Base-by-base conservation (phyloP, 1,140 invertebrate species). In the Drosophila dunni region DNA sequence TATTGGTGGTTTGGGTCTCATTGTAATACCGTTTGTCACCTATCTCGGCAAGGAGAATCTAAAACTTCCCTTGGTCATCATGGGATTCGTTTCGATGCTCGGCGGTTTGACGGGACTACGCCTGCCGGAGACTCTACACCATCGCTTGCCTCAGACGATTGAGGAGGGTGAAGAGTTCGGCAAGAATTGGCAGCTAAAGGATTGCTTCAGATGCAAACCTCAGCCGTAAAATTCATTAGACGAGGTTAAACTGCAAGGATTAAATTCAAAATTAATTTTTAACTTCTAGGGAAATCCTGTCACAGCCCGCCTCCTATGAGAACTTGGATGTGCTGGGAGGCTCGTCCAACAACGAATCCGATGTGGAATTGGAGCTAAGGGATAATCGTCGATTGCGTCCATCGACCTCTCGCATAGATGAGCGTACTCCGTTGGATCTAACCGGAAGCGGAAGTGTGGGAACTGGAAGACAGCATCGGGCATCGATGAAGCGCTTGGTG, bases 11-110 rank as follows among this genome's bases (percentile, higher is more conserved):
- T 92, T 97, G 68, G 97, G 97, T 24, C 93, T 98, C 10, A 97
- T 98, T 70, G 96, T 98, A 42, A 97, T 98, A 81, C 96, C 97
- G 9, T 97, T 98, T 92, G 96, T 98, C 46, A 97, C 96, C 46
- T 97, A 97, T 93, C 93, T 97, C 93, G 97, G 97, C 3, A 95
- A 95, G 74, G 96, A 97, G 81, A 96, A 96, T 90, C 92, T 97
- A n/a, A 95, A 96, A 33, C 83, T 97, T 34, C 97, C 97, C 0
- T 92, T 97, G 45, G 95, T 97, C 0, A 96, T 97, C 46, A 95
- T 97, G 94, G 97, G 96, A 4, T 93, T 93, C 13, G 93, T 97
- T 7, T 96, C 96, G 0, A 95, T 97, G 24, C 93, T 97, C 56
- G 97, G 96, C 13, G 96, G 96, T 45, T 75, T 97, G 60, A 95